A percentile compares a stretch with the other conserved stretches of the same genome.
These are phyloP conservation scores for Dicranocentrus wangi DNA, from an alignment of 2,888 invertebrate species.

Conservation along the genomic window DNA sequence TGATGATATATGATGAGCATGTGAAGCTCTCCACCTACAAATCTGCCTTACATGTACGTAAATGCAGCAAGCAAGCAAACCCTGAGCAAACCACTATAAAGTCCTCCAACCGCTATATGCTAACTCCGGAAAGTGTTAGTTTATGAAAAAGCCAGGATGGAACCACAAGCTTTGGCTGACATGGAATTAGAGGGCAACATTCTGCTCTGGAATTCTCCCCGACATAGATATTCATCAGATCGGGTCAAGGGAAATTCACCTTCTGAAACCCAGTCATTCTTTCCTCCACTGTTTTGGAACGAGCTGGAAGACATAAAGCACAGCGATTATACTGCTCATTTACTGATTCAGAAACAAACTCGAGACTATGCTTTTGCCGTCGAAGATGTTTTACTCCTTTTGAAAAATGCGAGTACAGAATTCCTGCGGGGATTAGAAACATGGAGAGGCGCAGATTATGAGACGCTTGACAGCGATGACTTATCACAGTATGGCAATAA, in stretches of 20 bases:
- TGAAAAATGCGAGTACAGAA: constrained; percentile 30
- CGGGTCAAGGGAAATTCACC: too few species aligned
- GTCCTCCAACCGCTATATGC: too few species aligned
- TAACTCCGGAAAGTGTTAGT: too few species aligned
- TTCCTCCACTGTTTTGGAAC: not conserved
- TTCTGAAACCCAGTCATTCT: not conserved
- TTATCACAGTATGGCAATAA: constrained; percentile 28
- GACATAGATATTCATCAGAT: too few species aligned
- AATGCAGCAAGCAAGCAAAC: too few species aligned
- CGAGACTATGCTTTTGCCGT: constrained; percentile 43
- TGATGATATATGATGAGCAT: too few species aligned
- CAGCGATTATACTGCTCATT: constrained; percentile 38
- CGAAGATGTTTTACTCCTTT: constrained; percentile 19
- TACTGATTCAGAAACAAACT: constrained; percentile 31
- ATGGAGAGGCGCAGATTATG: constrained; percentile 32
- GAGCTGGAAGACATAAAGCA: constrained; percentile 20
- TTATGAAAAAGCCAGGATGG: too few species aligned
- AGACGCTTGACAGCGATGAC: not conserved
- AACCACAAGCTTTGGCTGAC: too few species aligned
- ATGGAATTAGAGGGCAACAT: not conserved
- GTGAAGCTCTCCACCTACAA: too few species aligned
- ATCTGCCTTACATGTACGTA: too few species aligned
- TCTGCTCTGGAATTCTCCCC: not conserved
- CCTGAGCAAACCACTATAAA: too few species aligned
- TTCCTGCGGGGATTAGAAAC: constrained; percentile 2